phyloP scores from a whole-genome alignment of 2,797 vertebrate species.

The Phrynocephalus guinanensis region DNA sequence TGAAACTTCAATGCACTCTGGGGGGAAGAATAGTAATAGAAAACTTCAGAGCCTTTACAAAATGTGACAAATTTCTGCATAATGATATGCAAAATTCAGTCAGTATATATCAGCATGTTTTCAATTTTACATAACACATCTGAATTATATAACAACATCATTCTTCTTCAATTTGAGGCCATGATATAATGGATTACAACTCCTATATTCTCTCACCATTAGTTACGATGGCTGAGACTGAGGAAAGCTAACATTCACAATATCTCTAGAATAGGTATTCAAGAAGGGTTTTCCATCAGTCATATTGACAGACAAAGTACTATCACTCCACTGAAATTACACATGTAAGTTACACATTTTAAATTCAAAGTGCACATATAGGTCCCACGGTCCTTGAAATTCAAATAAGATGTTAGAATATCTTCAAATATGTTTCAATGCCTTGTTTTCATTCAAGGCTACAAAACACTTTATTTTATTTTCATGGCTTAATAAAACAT shows the following conservation, averaged over 20 bases:
- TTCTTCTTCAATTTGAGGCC: neutral
- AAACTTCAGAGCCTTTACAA: constrained; percentile 2
- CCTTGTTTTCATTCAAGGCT: constrained; percentile 19
- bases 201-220: neutral
- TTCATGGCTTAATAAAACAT: constrained; percentile 11
- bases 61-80: neutral
- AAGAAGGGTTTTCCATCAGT: neutral
- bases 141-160: constrained; percentile 9
- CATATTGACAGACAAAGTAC: neutral
- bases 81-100: constrained; percentile 30
- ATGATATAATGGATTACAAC: neutral
- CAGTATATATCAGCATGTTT: constrained; percentile 2
- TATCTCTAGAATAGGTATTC: neutral
- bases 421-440: constrained; percentile 3
- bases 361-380: no score
- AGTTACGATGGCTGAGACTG: neutral
- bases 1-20: constrained; percentile 38
- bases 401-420: neutral
- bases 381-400: neutral
- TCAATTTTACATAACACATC: constrained; percentile 31
- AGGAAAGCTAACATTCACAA: neutral
- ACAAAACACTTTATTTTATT: neutral
- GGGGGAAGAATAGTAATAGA: neutral
- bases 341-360: neutral
- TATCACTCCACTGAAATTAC: neutral